A percentile compares a stretch with the other conserved stretches of the same genome.
phyloP scores from a whole-genome alignment of 2,797 vertebrate genomes.

The Pseudochaenichthys georgianus region DNA sequence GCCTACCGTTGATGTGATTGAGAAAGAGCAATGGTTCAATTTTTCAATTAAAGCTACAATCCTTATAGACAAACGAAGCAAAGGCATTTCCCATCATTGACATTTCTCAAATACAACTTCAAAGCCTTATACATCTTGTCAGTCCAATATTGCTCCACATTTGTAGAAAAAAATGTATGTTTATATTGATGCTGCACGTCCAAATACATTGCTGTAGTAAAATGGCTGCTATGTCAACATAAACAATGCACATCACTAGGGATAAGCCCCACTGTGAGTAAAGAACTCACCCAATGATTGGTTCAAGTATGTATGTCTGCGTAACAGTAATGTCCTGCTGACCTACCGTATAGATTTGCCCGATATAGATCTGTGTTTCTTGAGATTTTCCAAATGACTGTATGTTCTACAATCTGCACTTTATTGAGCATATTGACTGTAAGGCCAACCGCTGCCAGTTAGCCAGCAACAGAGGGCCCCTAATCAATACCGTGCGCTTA shows the following conservation, averaged over 20 bases:
- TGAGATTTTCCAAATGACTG: conserved; percentile 60
- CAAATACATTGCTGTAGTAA: neutral
- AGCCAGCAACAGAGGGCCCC: conserved; percentile 67
- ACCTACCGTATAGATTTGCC: conserved; percentile 54
- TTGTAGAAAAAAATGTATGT: neutral
- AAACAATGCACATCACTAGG: neutral
- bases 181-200: neutral
- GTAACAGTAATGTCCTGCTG: conserved; percentile 30
- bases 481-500: conserved; percentile 75
- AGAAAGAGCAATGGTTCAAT: neutral
- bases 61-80: neutral
- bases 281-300: conserved; percentile 12
- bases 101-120: neutral
- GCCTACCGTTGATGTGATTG: neutral
- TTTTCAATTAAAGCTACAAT: neutral
- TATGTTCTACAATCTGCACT: conserved; percentile 69
- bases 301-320: conserved; percentile 20
- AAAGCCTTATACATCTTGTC: neutral
- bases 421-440: conserved; percentile 80
- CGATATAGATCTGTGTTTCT: conserved; percentile 64
- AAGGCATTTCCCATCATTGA: neutral
- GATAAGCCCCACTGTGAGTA: conserved; percentile 11
- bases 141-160: neutral
- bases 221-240: neutral
- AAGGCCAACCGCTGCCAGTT: conserved; percentile 66